These are phyloP conservation scores for Proisotoma minuta DNA, from an alignment of 2,888 invertebrate species.

Conservation along the genomic window DNA sequence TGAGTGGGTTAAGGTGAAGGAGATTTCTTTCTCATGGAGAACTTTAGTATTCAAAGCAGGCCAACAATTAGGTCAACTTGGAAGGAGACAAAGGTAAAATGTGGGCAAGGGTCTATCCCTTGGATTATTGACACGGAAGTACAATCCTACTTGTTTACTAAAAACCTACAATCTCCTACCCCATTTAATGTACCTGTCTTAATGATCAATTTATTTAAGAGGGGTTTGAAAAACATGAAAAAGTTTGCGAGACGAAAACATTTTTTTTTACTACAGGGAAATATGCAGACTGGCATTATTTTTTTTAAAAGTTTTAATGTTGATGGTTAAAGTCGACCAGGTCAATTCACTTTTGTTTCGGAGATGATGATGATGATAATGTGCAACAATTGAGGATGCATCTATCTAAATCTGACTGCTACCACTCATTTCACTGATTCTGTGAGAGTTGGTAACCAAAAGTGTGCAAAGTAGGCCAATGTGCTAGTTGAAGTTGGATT, in stretches of 20 bases:
- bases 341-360: constrained; percentile 42
- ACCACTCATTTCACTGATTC: neutral
- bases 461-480: constrained; percentile 35
- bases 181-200: too few relatives aligned
- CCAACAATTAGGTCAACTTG: neutral
- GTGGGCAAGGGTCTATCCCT: constrained; percentile 1
- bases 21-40: neutral
- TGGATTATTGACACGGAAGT: neutral
- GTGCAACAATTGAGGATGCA: neutral
- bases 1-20: constrained; percentile 5
- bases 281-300: too few relatives aligned
- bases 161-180: too few relatives aligned
- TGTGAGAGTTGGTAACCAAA: neutral
- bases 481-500: constrained; percentile 28
- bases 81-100: neutral
- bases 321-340: constrained; percentile 36
- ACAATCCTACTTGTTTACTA: too few relatives aligned
- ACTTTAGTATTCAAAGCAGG: neutral
- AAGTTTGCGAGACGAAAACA: too few relatives aligned
- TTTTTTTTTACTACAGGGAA: too few relatives aligned
- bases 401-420: neutral
- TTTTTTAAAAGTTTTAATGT: too few relatives aligned
- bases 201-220: too few relatives aligned
- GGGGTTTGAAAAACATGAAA: too few relatives aligned
- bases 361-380: constrained; percentile 10